Conservation (phyloP, 2,888 invertebrate species). For the Drosophila rubida region DNA sequence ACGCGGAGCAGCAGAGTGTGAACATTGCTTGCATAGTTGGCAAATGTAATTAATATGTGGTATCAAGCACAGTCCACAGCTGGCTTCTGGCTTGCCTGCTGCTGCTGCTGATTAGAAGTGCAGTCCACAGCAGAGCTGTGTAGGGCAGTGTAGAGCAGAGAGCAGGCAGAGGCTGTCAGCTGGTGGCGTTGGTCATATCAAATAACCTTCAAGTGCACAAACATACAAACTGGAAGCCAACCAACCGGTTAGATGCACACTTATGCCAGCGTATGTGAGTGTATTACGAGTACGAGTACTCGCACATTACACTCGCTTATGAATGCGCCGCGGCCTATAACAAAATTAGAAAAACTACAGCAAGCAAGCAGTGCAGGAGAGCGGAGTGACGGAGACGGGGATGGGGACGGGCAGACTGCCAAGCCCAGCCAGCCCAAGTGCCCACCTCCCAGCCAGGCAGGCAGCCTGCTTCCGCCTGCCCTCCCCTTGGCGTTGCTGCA, state of each 20-base stretch:
- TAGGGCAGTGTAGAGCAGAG: constrained; percentile 20
- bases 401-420: constrained; percentile 35
- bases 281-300: constrained; percentile 4
- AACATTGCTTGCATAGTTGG: constrained; percentile 53
- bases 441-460: not conserved
- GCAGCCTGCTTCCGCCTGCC: not conserved
- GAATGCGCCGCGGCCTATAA: constrained; percentile 37
- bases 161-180: constrained; percentile 39
- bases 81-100: constrained; percentile 30
- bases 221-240: constrained; percentile 52
- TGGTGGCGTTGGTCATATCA: constrained; percentile 57
- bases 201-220: constrained; percentile 74
- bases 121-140: constrained; percentile 1
- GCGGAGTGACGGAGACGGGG: not conserved
- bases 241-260: constrained; percentile 71
- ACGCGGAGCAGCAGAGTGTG: constrained; percentile 49
- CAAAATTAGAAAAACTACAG: constrained; percentile 55
- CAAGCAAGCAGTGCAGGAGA: not conserved
- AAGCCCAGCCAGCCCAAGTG: constrained; percentile 15
- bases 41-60: constrained; percentile 62
- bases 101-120: constrained; percentile 42
- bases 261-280: constrained; percentile 22
- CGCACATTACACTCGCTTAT: constrained; percentile 26
- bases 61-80: constrained; percentile 7
- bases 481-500: constrained; percentile 10